Evolutionary conservation across 2,797 vertebrate species (phyloP).

Genomic region (Enteromius afrohamiltoni): DNA sequence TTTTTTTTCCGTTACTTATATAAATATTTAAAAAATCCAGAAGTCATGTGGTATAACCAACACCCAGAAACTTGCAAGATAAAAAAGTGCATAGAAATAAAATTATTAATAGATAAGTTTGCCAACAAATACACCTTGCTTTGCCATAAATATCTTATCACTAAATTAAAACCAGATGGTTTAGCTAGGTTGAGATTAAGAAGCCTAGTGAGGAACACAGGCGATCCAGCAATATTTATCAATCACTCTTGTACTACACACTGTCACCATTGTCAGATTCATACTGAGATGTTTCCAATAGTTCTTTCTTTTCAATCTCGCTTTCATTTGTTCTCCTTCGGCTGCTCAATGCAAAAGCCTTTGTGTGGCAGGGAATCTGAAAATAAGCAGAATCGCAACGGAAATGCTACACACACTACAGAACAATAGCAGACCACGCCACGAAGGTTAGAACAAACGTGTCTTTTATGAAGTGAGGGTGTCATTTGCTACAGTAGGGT

Average conservation of each 20-base stretch:
- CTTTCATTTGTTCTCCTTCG: conserved; percentile 12
- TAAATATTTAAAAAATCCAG: background rate
- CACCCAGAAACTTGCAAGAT: background rate
- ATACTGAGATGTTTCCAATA: conserved; percentile 66
- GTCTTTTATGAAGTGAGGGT: conserved; percentile 71
- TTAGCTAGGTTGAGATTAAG: background rate
- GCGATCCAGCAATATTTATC: conserved; percentile 65
- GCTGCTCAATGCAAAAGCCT: conserved; percentile 67
- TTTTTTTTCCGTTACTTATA: background rate
- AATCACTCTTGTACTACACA: conserved; percentile 71
- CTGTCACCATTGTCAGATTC: conserved; percentile 72
- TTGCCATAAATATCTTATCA: background rate
- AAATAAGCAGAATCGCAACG: conserved; percentile 80
- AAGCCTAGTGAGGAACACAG: background rate
- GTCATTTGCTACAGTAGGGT: conserved; percentile 60
- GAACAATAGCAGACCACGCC: conserved; percentile 75
- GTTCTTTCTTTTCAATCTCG: conserved; percentile 67
- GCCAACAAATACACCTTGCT: background rate
- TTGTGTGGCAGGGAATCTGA: conserved; percentile 78
- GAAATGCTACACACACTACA: conserved; percentile 75
- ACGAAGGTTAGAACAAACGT: conserved; percentile 75
- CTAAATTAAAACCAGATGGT: background rate
- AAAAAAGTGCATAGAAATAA: background rate
- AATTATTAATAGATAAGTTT: background rate
- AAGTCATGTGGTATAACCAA: background rate